Percentiles rank a stretch among this genome's conserved stretches.
Conservation (phyloP, 2,113 vertebrate species). For the Podarcis raffonei region DNA sequence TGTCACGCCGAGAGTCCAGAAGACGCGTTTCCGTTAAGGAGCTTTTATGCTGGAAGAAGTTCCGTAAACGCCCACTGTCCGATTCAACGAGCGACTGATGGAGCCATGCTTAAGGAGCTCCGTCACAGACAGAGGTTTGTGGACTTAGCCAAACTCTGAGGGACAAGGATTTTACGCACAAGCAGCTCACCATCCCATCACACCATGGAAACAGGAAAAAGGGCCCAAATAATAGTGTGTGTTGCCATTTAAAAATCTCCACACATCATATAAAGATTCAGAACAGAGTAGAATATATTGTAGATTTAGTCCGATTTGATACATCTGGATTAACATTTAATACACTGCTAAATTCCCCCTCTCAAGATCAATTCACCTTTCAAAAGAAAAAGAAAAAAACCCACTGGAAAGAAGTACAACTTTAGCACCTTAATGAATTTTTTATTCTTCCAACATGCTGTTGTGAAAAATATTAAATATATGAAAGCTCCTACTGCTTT, state of each 20-base stretch:
- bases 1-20: too few species aligned
- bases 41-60: too few species aligned
- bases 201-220: not conserved
- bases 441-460: conserved; percentile 26
- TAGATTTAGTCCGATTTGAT: not conserved
- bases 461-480: conserved; percentile 31
- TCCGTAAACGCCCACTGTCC: too few species aligned
- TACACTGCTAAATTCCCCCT: not conserved
- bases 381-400: not conserved
- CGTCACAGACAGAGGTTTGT: too few species aligned
- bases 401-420: not conserved
- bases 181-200: too few species aligned
- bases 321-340: not conserved
- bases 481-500: conserved; percentile 35
- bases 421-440: not conserved
- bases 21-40: too few species aligned
- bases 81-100: too few species aligned
- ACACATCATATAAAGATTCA: not conserved
- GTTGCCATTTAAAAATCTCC: not conserved
- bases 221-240: not conserved
- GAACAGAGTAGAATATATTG: not conserved
- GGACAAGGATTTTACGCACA: too few species aligned
- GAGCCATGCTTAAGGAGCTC: too few species aligned
- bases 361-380: not conserved
- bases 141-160: too few species aligned